These are phyloP conservation scores for Timandra comae DNA, from an alignment of 2,888 invertebrate species.

Conservation along the genomic window DNA sequence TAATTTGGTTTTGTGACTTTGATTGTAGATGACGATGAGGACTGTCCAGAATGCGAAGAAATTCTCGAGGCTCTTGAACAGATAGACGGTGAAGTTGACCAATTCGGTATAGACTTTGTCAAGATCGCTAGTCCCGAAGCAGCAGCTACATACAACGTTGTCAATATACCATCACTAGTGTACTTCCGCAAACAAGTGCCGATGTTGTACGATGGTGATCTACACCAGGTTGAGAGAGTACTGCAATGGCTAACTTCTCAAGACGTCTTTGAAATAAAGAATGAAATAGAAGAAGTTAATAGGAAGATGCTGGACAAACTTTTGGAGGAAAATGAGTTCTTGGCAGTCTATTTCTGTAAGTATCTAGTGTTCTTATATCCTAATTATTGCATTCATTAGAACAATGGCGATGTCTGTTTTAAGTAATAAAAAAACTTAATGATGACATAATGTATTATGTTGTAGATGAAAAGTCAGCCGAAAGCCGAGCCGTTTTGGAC, in stretches of 20 bases:
- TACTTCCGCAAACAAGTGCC: conserved; percentile 91
- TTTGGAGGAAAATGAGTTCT: conserved; percentile 94
- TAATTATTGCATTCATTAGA: too few relatives aligned
- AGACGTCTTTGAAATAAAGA: conserved; percentile 96
- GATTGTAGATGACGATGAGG: conserved; percentile 83
- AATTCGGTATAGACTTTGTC: conserved; percentile 95
- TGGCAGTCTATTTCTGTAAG: conserved; percentile 97
- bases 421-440: neutral
- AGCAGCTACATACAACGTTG: conserved; percentile 87
- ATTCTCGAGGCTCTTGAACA: conserved; percentile 93
- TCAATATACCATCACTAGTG: conserved; percentile 89
- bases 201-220: conserved; percentile 91
- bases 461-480: conserved; percentile 87
- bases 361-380: too few relatives aligned
- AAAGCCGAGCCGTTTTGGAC: conserved; percentile 88
- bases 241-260: conserved; percentile 94
- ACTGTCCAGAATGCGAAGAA: conserved; percentile 93
- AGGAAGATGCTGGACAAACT: conserved; percentile 97
- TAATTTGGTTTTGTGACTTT: too few relatives aligned
- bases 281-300: conserved; percentile 98
- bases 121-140: conserved; percentile 91
- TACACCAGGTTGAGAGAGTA: conserved; percentile 90
- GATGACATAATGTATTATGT: conserved; percentile 11
- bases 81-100: conserved; percentile 96
- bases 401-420: too few relatives aligned